Conservation (phyloP, 2,888 invertebrate genomes). For the Tetragonisca angustula region DNA sequence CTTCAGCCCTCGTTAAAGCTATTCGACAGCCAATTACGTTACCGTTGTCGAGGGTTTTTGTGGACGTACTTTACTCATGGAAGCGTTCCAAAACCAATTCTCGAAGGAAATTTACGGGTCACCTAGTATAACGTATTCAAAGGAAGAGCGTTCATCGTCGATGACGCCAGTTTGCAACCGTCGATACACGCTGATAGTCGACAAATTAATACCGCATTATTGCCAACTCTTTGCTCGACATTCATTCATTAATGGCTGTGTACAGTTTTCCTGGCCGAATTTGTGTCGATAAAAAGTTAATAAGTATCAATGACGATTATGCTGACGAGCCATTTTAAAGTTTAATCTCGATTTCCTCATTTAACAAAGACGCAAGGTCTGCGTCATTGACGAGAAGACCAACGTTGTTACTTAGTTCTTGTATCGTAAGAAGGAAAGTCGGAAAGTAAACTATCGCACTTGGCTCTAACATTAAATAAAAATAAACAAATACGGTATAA, state of each 20-base stretch:
- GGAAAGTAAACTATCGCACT: too few species aligned
- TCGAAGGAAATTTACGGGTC: conserved; percentile 70
- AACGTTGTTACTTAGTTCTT: too few species aligned
- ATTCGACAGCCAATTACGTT: conserved; percentile 74
- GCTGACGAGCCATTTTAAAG: neutral
- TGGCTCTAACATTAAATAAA: too few species aligned
- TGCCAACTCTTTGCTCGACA: neutral
- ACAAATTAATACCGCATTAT: conserved; percentile 45
- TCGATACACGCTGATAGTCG: conserved; percentile 40
- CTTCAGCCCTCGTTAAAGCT: conserved; percentile 66
- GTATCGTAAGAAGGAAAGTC: too few species aligned
- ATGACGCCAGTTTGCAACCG: conserved; percentile 22
- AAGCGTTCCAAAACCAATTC: conserved; percentile 70
- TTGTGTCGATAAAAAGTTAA: neutral
- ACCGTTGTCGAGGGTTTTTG: conserved; percentile 68
- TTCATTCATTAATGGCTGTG: neutral
- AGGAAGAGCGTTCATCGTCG: conserved; percentile 57
- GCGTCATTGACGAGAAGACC: too few species aligned
- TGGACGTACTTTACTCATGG: conserved; percentile 63
- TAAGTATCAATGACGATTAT: neutral
- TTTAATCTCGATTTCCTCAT: conserved; percentile 21
- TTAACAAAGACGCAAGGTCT: too few species aligned
- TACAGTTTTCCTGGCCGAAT: neutral
- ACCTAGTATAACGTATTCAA: conserved; percentile 61
- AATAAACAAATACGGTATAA: too few species aligned